Evolutionary conservation across 2,888 invertebrate species (phyloP), one percentile per base, ranked within the genome.

Genomic region (Pseudanteris insignis): DNA sequence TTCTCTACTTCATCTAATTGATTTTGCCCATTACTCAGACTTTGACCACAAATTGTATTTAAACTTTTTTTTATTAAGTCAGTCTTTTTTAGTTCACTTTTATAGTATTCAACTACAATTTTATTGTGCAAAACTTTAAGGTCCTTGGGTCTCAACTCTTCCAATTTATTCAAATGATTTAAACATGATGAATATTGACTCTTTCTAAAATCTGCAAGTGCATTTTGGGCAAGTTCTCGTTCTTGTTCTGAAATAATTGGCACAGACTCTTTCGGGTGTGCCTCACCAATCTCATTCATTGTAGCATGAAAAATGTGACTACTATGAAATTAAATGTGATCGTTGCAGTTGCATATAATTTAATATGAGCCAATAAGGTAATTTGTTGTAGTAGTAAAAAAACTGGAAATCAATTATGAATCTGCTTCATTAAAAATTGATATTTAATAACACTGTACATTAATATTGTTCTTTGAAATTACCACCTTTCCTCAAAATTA

Each of bases 111-210:
- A 0, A 88, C 88, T 0, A 96, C 88, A 14, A 90, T 88, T 80
- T 89, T 90, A 75, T 96, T 96, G 72, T 93, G 93, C 32, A 86
- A 83, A 1, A 92, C 86, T 74, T 91, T 88, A 60, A 88, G 85
- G 79, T 91, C 91, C 57, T 84, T 84, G 0, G 84, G 84, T 38
- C 88, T 82, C 2, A 85, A 71, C 14, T 77, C 78, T 73, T 89
- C 88, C 60, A 93, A 77, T 74, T 89, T 88, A 60, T 83, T 85
- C 65, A 92, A 81, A 65, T 85, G 81, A 65, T 84, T 83, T 7
- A 88, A 75, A 44, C 89, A 87, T 6, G 82, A 78, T 9, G 81
- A 70, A 71, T 86, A 90, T 63, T 89, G 87, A 64, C 86, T 86
- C 69, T 85, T 85, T 60, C 84, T 80, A 79, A 86, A 89, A 70